Conservation (phyloP, 2,113 vertebrate genomes). For the Regulus satrapa region DNA sequence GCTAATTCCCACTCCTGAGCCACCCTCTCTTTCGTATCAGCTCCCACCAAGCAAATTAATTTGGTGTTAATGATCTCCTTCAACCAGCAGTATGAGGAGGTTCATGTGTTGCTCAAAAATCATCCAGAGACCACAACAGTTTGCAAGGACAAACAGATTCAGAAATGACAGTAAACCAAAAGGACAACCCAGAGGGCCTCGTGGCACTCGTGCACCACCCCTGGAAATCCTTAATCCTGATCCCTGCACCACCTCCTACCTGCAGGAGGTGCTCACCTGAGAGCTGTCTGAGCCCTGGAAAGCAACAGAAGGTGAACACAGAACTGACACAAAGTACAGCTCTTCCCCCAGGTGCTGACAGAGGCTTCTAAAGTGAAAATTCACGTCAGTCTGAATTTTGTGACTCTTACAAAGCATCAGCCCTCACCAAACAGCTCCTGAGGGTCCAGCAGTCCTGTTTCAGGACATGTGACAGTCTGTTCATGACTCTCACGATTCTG, state of each 20-base stretch:
- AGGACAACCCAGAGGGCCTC: background rate
- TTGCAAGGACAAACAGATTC: background rate
- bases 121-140: background rate
- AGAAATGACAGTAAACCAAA: background rate
- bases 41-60: background rate
- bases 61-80: background rate
- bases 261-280: background rate
- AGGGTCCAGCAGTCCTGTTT: background rate
- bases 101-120: background rate
- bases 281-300: background rate
- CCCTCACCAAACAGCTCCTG: background rate
- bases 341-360: background rate
- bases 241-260: background rate
- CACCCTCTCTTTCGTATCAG: background rate
- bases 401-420: background rate
- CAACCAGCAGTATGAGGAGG: background rate
- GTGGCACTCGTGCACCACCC: background rate
- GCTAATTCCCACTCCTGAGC: background rate
- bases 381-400: background rate
- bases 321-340: background rate
- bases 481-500: background rate
- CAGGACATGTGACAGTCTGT: rapidly evolving
- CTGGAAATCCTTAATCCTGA: background rate
- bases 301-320: background rate
- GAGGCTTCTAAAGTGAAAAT: background rate